Base-by-base conservation (phyloP, 2,888 invertebrate genomes). In the Zygothrica quintamaculata region DNA sequence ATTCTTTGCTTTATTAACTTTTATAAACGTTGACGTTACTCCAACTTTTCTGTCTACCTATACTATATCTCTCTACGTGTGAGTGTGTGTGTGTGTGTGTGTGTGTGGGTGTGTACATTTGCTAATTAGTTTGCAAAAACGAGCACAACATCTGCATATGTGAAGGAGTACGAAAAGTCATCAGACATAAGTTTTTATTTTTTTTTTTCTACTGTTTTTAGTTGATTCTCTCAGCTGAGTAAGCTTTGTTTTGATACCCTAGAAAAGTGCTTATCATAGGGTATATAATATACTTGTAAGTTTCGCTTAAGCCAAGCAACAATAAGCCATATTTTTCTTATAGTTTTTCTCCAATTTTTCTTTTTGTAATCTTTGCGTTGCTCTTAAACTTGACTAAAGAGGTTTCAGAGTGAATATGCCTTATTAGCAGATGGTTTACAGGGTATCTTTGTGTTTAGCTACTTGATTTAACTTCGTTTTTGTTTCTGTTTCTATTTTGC, bases 71-170 rank as follows among this genome's bases (percentile, higher is more conserved):
- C 13, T 15, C 8, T 33, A n/a, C n/a, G n/a, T n/a, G n/a, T n/a
- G 22, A 9, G 9, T 31, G 13, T 9, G 5, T 36, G 7, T 7
- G 8, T 16, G 11, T 37, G 0, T 13, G 34, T 37, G 43, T 59
- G 53, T 60, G 44, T 56, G 51, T 11, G 47, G 43, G 46, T 81
- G 72, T 85, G 70, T 79, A 65, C 75, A 80, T 74, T 76, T 84
- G 78, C 86, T 84, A 84, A 87, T 84, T 84, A 84, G 84, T 84
- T 84, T 87, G 84, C 68, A 64, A 65, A 71, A 73, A 48, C 36
- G 57, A 22, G 52, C 50, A 52, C 40, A 51, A 34, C 47, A 44
- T 39, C 26, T 34, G 31, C 39, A 70, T 37, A 16, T 64, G 53
- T 34, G n/a, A 40, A 52, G 64, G 39, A 48, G 22, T 47, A 42